Evolutionary conservation across 2,113 vertebrate species (phyloP).

Genomic region (Engraulis encrasicolus): DNA sequence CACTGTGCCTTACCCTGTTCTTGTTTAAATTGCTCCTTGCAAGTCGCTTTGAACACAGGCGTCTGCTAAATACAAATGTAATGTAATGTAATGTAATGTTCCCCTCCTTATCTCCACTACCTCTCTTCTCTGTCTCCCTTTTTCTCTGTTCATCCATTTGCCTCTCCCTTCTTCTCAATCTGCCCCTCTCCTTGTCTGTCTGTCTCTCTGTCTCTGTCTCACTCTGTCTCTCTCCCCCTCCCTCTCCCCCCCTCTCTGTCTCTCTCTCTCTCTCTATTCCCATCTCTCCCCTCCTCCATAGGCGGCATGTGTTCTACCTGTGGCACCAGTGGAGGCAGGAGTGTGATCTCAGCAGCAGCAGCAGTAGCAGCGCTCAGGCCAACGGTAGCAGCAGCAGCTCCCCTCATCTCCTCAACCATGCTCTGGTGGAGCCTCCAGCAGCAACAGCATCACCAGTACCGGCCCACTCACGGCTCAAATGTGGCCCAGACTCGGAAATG

Average conservation of each 20-base stretch:
- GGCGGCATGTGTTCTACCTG: conserved; percentile 88
- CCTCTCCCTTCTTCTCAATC: background rate
- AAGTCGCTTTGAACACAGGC: too few relatives aligned
- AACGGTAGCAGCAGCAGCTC: conserved; percentile 35
- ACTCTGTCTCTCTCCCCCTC: conserved; percentile 2
- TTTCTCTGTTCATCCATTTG: too few relatives aligned
- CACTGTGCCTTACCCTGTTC: too few relatives aligned
- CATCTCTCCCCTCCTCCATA: conserved; percentile 52
- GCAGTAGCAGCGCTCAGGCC: too few relatives aligned
- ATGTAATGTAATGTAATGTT: too few relatives aligned
- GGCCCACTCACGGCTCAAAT: conserved; percentile 60
- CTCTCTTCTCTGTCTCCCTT: too few relatives aligned
- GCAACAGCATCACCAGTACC: conserved; percentile 56
- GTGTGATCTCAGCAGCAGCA: conserved; percentile 51
- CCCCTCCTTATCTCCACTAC: too few relatives aligned
- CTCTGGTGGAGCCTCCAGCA: conserved; percentile 43
- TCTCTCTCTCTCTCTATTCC: conserved; percentile 2
- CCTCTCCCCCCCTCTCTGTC: background rate
- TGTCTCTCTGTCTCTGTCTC: background rate
- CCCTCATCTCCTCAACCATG: background rate
- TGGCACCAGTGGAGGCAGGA: conserved; percentile 83
- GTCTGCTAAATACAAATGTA: too few relatives aligned
- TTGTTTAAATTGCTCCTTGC: too few relatives aligned
- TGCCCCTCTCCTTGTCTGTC: background rate
- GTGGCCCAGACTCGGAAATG: conserved; percentile 50